These are phyloP conservation scores for Zalophus californianus DNA, from an alignment of 2,797 vertebrate genomes.

Conservation along the genomic window DNA sequence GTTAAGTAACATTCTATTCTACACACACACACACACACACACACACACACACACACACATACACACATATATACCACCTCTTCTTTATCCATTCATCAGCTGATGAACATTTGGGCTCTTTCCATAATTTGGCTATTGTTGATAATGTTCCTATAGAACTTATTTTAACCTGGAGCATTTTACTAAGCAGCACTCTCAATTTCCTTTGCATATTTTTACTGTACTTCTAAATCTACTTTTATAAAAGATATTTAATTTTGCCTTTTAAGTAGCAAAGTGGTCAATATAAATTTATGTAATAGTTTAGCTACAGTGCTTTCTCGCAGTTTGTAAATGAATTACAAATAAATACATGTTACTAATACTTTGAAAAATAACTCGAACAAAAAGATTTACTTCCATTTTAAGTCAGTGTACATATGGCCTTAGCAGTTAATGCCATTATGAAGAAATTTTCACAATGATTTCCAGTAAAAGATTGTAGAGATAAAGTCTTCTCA, in stretches of 20 bases:
- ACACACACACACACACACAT: too few relatives aligned
- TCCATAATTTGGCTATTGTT: neutral
- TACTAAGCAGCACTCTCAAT: neutral
- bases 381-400: neutral
- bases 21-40: too few relatives aligned
- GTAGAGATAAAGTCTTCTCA: slow-evolving; percentile 9
- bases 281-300: neutral
- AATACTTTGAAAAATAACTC: slow-evolving; percentile 34
- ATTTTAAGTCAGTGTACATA: neutral
- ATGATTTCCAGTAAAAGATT: slow-evolving; percentile 29
- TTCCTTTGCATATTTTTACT: neutral
- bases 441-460: neutral
- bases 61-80: neutral
- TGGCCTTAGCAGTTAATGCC: neutral
- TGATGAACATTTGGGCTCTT: neutral
- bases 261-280: neutral
- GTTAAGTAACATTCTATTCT: neutral
- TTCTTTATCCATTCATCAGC: neutral
- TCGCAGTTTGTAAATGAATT: slow-evolving; percentile 45
- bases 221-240: neutral
- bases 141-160: neutral
- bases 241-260: slow-evolving; percentile 4
- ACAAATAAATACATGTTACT: neutral
- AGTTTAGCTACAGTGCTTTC: neutral
- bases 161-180: neutral